Evolutionary conservation across 1,140 invertebrate species (phyloP).

Genomic region (Hetaerina americana): DNA sequence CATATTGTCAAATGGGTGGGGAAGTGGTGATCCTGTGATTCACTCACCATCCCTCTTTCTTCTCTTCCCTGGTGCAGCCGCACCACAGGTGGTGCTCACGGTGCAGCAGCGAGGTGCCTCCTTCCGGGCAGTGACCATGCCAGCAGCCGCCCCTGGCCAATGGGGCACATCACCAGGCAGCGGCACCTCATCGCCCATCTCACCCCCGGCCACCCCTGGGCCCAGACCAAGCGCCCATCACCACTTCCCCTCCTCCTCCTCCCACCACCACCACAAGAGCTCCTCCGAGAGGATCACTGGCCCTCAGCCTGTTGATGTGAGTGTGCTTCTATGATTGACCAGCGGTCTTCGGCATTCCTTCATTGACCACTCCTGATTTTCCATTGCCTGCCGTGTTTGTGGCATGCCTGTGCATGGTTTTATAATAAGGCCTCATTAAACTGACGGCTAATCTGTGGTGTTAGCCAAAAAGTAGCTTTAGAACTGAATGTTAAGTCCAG

Average conservation of each 20-base stretch:
- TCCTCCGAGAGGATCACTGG: conserved; percentile 56
- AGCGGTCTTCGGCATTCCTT: no score
- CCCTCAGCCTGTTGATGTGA: conserved; percentile 80
- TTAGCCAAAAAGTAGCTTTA: no score
- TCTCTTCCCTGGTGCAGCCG: conserved; percentile 33
- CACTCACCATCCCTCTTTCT: no score
- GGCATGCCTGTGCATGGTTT: no score
- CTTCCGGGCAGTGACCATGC: conserved; percentile 21
- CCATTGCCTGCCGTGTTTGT: no score
- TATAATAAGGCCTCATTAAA: no score
- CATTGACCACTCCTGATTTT: no score
- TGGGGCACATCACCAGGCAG: conserved; percentile 18
- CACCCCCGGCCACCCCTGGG: conserved; percentile 13
- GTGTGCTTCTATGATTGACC: conserved; percentile 23
- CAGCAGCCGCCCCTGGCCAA: conserved; percentile 20
- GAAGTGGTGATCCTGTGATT: no score
- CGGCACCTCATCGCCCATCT: conserved; percentile 19
- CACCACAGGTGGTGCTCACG: conserved; percentile 44
- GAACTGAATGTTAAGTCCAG: no score
- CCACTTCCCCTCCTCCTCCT: no score
- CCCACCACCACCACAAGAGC: conserved; percentile 26
- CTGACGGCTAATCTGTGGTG: no score
- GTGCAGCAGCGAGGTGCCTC: conserved; percentile 37
- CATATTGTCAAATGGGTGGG: no score
- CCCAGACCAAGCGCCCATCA: conserved; percentile 21